phyloP scores from a whole-genome alignment of 2,797 vertebrate genomes.

The Myotis pilosus region DNA sequence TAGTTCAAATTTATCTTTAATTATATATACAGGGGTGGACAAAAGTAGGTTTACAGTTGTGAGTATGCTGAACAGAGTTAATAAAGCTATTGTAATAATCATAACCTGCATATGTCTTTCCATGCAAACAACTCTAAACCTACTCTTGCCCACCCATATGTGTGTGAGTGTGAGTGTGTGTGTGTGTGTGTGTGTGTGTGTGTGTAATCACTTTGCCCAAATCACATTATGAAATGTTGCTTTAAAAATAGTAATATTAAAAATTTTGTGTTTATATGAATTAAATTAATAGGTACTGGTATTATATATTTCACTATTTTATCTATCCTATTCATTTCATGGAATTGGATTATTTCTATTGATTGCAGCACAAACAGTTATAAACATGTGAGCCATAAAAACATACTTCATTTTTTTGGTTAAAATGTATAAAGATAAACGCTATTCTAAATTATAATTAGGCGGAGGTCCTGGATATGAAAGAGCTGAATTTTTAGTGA shows the following conservation, averaged over 20 bases:
- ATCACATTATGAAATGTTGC: constrained; percentile 12
- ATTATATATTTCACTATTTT: constrained; percentile 11
- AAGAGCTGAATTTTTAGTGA: background rate
- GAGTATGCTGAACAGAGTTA: background rate
- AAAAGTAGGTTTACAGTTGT: background rate
- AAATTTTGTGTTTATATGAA: background rate
- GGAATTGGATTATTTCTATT: background rate
- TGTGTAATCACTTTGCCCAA: background rate
- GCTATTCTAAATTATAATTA: background rate
- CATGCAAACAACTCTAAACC: background rate
- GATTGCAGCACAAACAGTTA: background rate
- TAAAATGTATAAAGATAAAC: background rate
- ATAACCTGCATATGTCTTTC: background rate
- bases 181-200: background rate
- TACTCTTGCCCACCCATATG: background rate
- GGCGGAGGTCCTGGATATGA: background rate
- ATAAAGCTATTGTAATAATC: background rate
- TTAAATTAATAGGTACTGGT: background rate
- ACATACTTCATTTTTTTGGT: background rate
- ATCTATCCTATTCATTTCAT: background rate
- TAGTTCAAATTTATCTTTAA: background rate
- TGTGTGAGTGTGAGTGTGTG: background rate
- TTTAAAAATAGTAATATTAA: constrained; percentile 8
- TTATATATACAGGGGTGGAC: background rate
- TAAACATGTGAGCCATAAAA: background rate